A percentile compares a stretch with the other conserved stretches of the same genome.
Evolutionary conservation across 2,888 invertebrate species (phyloP).

Genomic region (Cheilosia variabilis): DNA sequence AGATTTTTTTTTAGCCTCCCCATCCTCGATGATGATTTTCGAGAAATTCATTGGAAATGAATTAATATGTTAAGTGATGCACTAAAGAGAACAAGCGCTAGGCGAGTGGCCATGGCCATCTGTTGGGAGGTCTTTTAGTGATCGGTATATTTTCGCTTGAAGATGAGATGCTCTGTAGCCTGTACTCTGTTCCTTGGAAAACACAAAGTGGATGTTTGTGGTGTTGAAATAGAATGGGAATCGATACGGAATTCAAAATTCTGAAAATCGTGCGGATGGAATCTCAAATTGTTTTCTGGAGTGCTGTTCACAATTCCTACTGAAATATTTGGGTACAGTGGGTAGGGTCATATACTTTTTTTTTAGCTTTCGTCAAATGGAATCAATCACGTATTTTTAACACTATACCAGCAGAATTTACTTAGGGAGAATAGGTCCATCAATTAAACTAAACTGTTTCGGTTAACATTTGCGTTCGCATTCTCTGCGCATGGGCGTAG

Average conservation of each 20-base stretch:
- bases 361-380: too few species aligned
- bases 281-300: too few species aligned
- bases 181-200: conserved; percentile 7
- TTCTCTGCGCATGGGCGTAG: too few species aligned
- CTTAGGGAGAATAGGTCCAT: too few species aligned
- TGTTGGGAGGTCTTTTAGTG: conserved; percentile 57
- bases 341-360: too few species aligned
- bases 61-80: conserved; percentile 71
- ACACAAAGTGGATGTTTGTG: conserved; percentile 42
- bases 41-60: conserved; percentile 73
- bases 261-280: not conserved
- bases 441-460: too few species aligned
- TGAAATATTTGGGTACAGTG: too few species aligned
- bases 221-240: conserved; percentile 17
- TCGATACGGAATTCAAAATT: not conserved
- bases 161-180: not conserved
- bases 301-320: too few species aligned
- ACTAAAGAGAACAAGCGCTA: conserved; percentile 25
- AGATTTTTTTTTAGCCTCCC: conserved; percentile 38
- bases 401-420: too few species aligned
- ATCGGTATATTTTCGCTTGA: conserved; percentile 24
- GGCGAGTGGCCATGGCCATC: conserved; percentile 30
- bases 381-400: too few species aligned
- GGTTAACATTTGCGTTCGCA: too few species aligned
- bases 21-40: conserved; percentile 55